Conservation (phyloP, 1,140 invertebrate species). For the Vollenhovia emeryi region DNA sequence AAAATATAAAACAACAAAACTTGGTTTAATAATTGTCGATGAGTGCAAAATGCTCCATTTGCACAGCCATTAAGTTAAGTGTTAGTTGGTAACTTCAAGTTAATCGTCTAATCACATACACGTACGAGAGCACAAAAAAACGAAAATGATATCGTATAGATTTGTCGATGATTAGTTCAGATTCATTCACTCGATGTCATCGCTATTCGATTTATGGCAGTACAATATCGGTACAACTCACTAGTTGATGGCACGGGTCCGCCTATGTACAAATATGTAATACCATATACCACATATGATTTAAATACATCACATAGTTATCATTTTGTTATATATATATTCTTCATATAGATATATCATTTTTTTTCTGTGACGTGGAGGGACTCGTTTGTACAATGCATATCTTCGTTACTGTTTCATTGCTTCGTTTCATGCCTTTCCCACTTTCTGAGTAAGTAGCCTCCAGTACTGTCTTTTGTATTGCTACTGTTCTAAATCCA, state of each 20-base stretch:
- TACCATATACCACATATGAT: constrained; percentile 85
- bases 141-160: constrained; percentile 47
- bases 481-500: constrained; percentile 59
- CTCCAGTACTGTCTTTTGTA: constrained; percentile 75
- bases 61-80: constrained; percentile 59
- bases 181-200: constrained; percentile 65
- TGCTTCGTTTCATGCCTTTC: constrained; percentile 82
- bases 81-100: constrained; percentile 59
- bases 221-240: constrained; percentile 84
- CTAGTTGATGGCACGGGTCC: constrained; percentile 85
- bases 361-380: constrained; percentile 84
- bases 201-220: constrained; percentile 72
- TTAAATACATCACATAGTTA: constrained; percentile 85
- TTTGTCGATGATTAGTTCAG: constrained; percentile 54
- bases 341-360: constrained; percentile 80
- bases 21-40: constrained; percentile 51
- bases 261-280: constrained; percentile 85
- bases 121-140: constrained; percentile 48
- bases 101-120: constrained; percentile 60
- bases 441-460: constrained; percentile 78
- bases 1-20: constrained; percentile 56
- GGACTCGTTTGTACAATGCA: constrained; percentile 85
- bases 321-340: constrained; percentile 82
- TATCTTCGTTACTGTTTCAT: constrained; percentile 84
- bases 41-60: constrained; percentile 61